phyloP scores from a whole-genome alignment of 1,140 invertebrate species.

The Acromyrmex heyeri region DNA sequence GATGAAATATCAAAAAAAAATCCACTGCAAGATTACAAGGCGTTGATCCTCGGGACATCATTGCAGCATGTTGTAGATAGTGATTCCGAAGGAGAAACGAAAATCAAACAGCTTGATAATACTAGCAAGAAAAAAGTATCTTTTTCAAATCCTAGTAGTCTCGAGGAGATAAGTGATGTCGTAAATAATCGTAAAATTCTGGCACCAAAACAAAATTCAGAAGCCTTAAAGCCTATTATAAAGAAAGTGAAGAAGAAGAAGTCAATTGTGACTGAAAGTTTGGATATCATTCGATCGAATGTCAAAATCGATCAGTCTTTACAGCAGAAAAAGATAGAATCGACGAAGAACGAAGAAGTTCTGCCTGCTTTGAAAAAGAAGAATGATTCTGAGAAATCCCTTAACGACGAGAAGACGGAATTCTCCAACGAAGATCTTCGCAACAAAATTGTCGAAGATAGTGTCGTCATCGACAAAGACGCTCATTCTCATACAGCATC shows the following conservation, averaged over 20 bases:
- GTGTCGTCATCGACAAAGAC: slow-evolving; percentile 37
- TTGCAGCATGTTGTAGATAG: slow-evolving; percentile 13
- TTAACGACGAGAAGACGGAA: slow-evolving; percentile 53
- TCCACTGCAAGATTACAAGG: slow-evolving; percentile 70
- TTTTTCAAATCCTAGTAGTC: slow-evolving; percentile 56
- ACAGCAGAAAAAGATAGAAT: slow-evolving; percentile 2
- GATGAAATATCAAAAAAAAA: not conserved
- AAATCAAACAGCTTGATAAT: not conserved
- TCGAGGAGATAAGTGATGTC: slow-evolving; percentile 5
- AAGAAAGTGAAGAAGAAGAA: slow-evolving; percentile 66
- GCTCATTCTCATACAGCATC: not conserved
- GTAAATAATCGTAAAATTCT: not conserved
- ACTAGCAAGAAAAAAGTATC: slow-evolving; percentile 74
- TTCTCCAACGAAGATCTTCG: slow-evolving; percentile 44
- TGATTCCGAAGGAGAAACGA: slow-evolving; percentile 14
- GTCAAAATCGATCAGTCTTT: slow-evolving; percentile 30
- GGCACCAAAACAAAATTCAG: not conserved
- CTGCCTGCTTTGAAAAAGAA: not conserved
- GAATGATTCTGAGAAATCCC: not conserved
- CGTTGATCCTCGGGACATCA: slow-evolving; percentile 67
- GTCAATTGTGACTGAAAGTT: not conserved
- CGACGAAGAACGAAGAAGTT: not conserved
- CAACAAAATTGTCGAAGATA: slow-evolving; percentile 58
- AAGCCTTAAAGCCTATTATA: slow-evolving; percentile 71
- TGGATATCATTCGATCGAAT: slow-evolving; percentile 22